Base-by-base conservation (phyloP, 2,797 vertebrate species). In the Lepus townsendii region DNA sequence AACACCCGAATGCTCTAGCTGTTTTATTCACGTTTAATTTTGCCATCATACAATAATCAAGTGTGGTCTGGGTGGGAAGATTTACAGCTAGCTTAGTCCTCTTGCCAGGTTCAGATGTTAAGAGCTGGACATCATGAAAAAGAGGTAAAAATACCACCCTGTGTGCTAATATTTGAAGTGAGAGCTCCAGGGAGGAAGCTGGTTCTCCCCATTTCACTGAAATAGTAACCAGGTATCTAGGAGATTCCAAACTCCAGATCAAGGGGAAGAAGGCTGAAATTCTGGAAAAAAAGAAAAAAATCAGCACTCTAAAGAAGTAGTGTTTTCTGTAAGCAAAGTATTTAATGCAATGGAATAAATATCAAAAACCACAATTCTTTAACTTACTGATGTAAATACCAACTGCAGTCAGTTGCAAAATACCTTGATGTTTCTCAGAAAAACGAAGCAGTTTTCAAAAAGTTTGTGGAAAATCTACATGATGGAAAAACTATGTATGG, bases 21-120 rank as follows among this genome's bases (percentile, higher is more conserved):
- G 65, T 90, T 93, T 86, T 82, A 95, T 90, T 93, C 92, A 87
- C 57, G 4, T 75, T 96, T 91, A 89, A 97, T 92, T 96, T 86
- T 95, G 75, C 86, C 82, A 86, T 95, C 94, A 83, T 80, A 92
- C 88, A 94, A 92, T 94, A 92, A 93, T 77, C 94, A 90, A 96
- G 78, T 83, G 86, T 94, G 78, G 73, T 95, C 95, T 94, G 63
- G 57, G 88, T 35, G 76, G 82, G 85, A 88, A 97, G 93, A 95
- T 95, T 95, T 91, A 96, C 68, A 91, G 47, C 57, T 94, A 71
- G 72, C 65, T 90, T 89, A 86, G 68, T 79, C 35, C 38, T 90
- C n/a, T 30, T 79, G 92, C 84, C 88, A 96, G 85, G 79, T 69
- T 91, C 95, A 80, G 93, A 93, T 91, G 75, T 32, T 94, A 50